A percentile compares a stretch with the other conserved stretches of the same genome.
These are phyloP conservation scores for Trematomus bernacchii DNA, from an alignment of 2,797 vertebrate genomes.

Conservation along the genomic window DNA sequence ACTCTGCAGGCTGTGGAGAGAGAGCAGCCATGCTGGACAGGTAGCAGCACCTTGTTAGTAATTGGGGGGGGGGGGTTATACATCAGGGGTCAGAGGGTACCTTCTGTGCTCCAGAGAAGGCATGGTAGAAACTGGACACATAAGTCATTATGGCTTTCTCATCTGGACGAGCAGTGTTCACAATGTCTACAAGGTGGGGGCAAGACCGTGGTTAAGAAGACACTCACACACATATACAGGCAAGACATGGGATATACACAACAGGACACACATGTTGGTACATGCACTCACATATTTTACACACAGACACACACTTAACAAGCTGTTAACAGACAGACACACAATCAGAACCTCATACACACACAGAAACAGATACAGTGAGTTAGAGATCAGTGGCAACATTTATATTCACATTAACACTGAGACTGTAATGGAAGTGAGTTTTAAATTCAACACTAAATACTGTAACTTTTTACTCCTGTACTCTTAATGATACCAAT, in stretches of 20 bases:
- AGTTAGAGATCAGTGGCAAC: neutral
- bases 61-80: conserved; percentile 29
- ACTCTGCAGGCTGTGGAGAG: conserved; percentile 55
- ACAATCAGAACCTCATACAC: neutral
- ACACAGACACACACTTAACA: conserved; percentile 18
- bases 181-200: conserved; percentile 90
- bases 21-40: conserved; percentile 80
- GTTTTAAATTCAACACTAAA: no score
- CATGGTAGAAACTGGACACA: conserved; percentile 99
- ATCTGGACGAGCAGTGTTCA: conserved; percentile 95
- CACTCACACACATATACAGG: conserved; percentile 31
- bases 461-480: no score
- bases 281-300: neutral
- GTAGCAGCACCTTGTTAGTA: conserved; percentile 58
- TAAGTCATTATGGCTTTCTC: conserved; percentile 99
- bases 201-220: conserved; percentile 57
- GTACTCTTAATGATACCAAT: no score
- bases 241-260: conserved; percentile 25
- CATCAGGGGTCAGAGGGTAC: conserved; percentile 72
- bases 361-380: neutral
- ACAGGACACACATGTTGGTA: conserved; percentile 5
- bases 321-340: conserved; percentile 1
- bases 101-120: conserved; percentile 93
- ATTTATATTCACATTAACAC: conserved; percentile 33
- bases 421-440: neutral